phyloP scores from a whole-genome alignment of 2,797 vertebrate genomes.

The Enteromius radiatus region DNA sequence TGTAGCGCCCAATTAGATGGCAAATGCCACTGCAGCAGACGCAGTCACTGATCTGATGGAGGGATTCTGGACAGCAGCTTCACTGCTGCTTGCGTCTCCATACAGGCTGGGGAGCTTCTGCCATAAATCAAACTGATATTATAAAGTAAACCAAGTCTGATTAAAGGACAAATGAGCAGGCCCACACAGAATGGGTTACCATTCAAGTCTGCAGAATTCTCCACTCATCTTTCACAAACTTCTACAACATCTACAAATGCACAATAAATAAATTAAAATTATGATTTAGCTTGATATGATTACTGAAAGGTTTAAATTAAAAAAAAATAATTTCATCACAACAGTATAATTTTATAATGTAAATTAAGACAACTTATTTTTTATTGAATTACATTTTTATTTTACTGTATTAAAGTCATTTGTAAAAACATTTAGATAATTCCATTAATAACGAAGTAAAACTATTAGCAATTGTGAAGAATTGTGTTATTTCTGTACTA shows the following conservation, averaged over 20 bases:
- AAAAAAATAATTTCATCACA: not conserved
- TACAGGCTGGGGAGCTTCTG: not conserved
- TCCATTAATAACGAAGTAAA: not conserved
- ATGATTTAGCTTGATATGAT: not conserved
- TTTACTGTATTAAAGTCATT: not conserved
- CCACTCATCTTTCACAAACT: not conserved
- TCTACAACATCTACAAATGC: too few relatives aligned
- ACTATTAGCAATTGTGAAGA: not conserved
- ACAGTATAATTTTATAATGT: not conserved
- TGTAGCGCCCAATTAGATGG: constrained; percentile 53
- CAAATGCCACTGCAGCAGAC: constrained; percentile 17
- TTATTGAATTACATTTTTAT: not conserved
- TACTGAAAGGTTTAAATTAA: not conserved
- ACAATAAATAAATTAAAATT: not conserved
- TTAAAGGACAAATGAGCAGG: not conserved
- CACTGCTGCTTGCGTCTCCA: not conserved
- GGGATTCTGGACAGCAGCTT: constrained; percentile 2
- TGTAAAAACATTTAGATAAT: too few relatives aligned
- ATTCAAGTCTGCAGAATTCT: not conserved
- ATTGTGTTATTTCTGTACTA: not conserved
- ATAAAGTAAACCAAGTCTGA: not conserved
- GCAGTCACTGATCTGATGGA: constrained; percentile 42
- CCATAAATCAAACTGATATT: not conserved
- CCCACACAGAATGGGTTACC: not conserved
- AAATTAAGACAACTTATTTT: not conserved